phyloP scores from a whole-genome alignment of 2,888 invertebrate genomes.

The Candidula unifasciata region DNA sequence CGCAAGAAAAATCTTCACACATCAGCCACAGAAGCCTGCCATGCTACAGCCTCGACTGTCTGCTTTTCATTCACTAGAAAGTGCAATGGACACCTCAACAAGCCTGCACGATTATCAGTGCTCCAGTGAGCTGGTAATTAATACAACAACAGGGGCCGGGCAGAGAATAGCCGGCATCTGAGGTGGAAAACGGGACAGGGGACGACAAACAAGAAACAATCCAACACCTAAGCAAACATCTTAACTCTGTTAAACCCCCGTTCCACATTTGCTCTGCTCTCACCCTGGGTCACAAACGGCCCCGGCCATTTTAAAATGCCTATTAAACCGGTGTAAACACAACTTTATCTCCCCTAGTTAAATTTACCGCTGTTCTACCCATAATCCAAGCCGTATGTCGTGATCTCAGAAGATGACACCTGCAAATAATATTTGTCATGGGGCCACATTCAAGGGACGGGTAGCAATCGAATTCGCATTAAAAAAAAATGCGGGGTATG shows the following conservation, averaged over 20 bases:
- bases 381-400: not conserved
- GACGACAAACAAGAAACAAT: not conserved
- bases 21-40: too few species aligned
- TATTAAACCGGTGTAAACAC: conserved; percentile 16
- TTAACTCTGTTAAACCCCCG: not conserved
- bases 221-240: conserved; percentile 13
- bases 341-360: conserved; percentile 15
- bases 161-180: not conserved
- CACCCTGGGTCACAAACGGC: not conserved
- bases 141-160: not conserved
- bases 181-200: not conserved
- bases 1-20: too few species aligned
- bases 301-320: not conserved
- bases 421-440: conserved; percentile 3
- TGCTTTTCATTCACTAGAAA: too few species aligned
- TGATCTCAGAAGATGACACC: conserved; percentile 21
- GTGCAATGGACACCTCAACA: too few species aligned
- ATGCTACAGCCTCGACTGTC: too few species aligned
- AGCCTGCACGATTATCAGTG: too few species aligned
- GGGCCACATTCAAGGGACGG: not conserved
- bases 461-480: not conserved
- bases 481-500: not conserved
- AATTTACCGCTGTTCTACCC: conserved; percentile 5
- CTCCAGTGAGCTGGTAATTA: not conserved
- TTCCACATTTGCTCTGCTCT: not conserved